phyloP scores from a whole-genome alignment of 2,888 invertebrate genomes.

The Zaprionus lineosus region DNA sequence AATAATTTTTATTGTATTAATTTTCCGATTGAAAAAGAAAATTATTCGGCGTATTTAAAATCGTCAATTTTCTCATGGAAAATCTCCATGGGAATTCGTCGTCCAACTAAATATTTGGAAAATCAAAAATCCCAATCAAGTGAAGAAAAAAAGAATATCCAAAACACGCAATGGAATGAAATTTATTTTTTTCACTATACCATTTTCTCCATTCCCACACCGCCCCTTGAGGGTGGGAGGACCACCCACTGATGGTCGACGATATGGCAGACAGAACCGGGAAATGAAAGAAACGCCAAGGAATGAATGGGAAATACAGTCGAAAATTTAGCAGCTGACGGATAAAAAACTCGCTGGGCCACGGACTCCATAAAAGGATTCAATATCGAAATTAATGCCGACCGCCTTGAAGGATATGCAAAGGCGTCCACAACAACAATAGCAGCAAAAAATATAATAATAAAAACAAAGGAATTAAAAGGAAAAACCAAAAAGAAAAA shows the following conservation, averaged over 20 bases:
- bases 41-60: no score
- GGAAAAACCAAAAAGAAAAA: slow-evolving; percentile 26
- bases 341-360: slow-evolving; percentile 9
- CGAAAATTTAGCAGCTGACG: slow-evolving; percentile 19
- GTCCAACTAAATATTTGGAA: no score
- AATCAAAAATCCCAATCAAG: no score
- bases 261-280: neutral
- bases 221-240: neutral
- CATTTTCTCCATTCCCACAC: no score
- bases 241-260: slow-evolving; percentile 5
- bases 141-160: slow-evolving; percentile 39
- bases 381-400: slow-evolving; percentile 69
- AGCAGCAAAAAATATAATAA: slow-evolving; percentile 1
- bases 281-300: neutral
- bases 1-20: no score
- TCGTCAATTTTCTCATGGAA: no score
- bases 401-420: slow-evolving; percentile 37
- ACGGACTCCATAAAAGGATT: slow-evolving; percentile 57
- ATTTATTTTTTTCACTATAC: no score
- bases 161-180: slow-evolving; percentile 52
- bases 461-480: slow-evolving; percentile 4
- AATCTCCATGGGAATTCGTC: no score
- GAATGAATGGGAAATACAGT: neutral
- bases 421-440: slow-evolving; percentile 1
- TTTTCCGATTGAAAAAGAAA: no score